Conservation (phyloP, 2,113 vertebrate genomes). For the Vulpes vulpes region DNA sequence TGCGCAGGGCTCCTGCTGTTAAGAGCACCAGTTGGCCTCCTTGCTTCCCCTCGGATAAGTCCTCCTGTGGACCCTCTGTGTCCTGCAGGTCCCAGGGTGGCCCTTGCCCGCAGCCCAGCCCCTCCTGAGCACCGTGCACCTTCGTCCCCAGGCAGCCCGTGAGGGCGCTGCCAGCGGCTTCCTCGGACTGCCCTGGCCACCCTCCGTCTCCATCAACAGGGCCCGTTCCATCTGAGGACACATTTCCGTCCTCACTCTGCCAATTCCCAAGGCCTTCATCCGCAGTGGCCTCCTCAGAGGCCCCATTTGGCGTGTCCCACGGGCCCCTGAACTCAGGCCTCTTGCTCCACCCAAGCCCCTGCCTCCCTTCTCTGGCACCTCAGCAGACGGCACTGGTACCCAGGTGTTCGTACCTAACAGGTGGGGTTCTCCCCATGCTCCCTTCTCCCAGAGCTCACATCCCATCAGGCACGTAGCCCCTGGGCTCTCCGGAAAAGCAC, state of each 20-base stretch:
- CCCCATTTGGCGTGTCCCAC: not conserved
- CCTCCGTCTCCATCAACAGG: too few species aligned
- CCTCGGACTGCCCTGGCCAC: not conserved
- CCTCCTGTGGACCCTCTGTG: not conserved
- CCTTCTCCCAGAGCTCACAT: not conserved
- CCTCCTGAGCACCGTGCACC: too few species aligned
- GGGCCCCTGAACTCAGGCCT: not conserved
- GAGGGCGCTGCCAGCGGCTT: too few species aligned
- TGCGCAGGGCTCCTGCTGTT: not conserved
- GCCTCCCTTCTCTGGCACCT: not conserved
- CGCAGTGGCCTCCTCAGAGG: not conserved
- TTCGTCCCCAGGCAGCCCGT: too few species aligned
- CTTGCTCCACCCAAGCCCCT: not conserved
- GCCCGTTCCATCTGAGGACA: not conserved
- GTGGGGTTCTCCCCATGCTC: not conserved
- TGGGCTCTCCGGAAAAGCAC: not conserved
- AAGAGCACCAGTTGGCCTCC: not conserved
- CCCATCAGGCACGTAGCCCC: not conserved
- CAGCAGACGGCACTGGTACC: not conserved
- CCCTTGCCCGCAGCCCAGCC: too few species aligned
- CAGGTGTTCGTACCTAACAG: not conserved
- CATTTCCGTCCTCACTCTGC: not conserved
- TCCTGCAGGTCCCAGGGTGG: not conserved
- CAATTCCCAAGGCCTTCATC: not conserved
- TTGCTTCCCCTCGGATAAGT: not conserved